Evolutionary conservation across 2,113 vertebrate species (phyloP).

Genomic region (Panurus biarmicus): DNA sequence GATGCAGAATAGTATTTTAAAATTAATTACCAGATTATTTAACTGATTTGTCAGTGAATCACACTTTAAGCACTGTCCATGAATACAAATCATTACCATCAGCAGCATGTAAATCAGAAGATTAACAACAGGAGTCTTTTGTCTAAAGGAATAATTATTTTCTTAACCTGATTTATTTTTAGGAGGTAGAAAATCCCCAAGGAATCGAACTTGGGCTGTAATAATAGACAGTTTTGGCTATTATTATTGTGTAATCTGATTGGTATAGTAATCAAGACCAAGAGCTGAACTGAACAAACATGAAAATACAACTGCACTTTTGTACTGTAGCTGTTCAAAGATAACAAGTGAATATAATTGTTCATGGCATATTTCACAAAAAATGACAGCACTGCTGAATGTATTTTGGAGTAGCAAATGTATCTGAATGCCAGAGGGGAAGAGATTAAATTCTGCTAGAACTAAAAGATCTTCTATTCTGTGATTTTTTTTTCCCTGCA

Average conservation of each 20-base stretch:
- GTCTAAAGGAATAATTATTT: neutral
- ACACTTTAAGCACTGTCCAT: neutral
- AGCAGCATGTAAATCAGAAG: neutral
- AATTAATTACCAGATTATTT: neutral
- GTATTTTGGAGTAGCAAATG: neutral
- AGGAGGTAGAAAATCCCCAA: fast-evolving
- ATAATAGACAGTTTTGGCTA: neutral
- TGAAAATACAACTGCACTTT: neutral
- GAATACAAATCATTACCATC: neutral
- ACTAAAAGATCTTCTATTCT: neutral
- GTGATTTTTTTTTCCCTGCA: neutral
- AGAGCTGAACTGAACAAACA: neutral
- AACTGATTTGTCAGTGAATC: neutral
- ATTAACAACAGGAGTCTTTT: neutral
- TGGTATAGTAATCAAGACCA: neutral
- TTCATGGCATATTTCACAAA: neutral
- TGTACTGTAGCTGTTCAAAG: neutral
- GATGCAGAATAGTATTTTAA: neutral
- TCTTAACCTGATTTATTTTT: neutral
- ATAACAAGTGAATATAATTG: neutral
- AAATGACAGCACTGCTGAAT: neutral
- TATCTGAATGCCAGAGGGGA: neutral
- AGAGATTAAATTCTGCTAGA: neutral
- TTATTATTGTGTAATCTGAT: neutral
- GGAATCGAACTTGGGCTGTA: neutral